Evolutionary conservation across 2,888 invertebrate species (phyloP).

Genomic region (Amiota minor): DNA sequence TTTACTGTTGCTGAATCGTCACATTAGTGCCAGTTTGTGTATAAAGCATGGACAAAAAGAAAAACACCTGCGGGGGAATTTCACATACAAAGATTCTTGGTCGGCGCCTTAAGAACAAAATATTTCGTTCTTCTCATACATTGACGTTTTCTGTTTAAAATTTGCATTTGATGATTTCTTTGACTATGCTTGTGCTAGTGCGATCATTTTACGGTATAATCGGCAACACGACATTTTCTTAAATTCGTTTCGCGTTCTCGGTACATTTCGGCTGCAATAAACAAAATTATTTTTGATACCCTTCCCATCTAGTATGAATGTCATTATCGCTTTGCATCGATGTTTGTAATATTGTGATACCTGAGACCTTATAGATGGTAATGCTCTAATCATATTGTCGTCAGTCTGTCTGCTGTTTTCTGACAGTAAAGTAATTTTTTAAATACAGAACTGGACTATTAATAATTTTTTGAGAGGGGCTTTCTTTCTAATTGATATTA

Average conservation of each 20-base stretch:
- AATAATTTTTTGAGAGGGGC: too few relatives aligned
- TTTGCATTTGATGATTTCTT: constrained; percentile 8
- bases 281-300: too few relatives aligned
- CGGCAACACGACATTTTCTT: constrained; percentile 31
- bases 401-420: too few relatives aligned
- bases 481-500: too few relatives aligned
- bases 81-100: too few relatives aligned
- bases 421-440: too few relatives aligned
- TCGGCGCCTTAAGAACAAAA: not conserved
- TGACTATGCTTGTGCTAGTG: constrained; percentile 27
- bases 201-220: constrained; percentile 48
- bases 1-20: constrained; percentile 52
- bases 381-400: too few relatives aligned
- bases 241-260: not conserved
- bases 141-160: constrained; percentile 1
- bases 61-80: not conserved
- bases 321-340: too few relatives aligned
- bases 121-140: not conserved
- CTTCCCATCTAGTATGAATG: too few relatives aligned
- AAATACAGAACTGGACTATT: too few relatives aligned
- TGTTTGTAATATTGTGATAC: too few relatives aligned
- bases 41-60: constrained; percentile 46
- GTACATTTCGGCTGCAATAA: not conserved
- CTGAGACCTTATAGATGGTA: too few relatives aligned
- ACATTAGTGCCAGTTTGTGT: constrained; percentile 63